A percentile compares a stretch with the other conserved stretches of the same genome.
phyloP scores from a whole-genome alignment of 2,888 invertebrate genomes.

The Mesopsocus fuscifrons region DNA sequence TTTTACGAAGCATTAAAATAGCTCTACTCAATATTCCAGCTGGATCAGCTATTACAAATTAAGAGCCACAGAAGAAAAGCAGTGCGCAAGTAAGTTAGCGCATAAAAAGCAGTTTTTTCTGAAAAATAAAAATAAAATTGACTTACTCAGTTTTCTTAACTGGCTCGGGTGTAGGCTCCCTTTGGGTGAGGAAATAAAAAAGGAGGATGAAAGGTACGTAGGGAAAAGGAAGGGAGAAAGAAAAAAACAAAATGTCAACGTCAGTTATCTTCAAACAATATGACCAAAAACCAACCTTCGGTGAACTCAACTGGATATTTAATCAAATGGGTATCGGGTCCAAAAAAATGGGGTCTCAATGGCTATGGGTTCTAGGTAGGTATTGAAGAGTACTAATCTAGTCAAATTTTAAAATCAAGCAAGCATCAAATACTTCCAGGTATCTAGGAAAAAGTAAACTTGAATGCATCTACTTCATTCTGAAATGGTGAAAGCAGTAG shows the following conservation, averaged over 20 bases:
- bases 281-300: neutral
- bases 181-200: slow-evolving; percentile 12
- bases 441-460: no score
- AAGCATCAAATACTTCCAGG: no score
- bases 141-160: slow-evolving; percentile 21
- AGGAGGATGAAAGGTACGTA: neutral
- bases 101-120: slow-evolving; percentile 5
- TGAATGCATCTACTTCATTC: no score
- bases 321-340: neutral
- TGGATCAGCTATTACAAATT: no score
- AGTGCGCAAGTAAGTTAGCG: slow-evolving; percentile 12
- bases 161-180: slow-evolving; percentile 19
- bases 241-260: slow-evolving; percentile 4
- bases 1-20: slow-evolving; percentile 1
- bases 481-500: no score
- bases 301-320: neutral
- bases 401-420: no score
- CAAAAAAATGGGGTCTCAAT: no score
- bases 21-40: no score
- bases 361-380: no score
- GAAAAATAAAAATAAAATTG: slow-evolving; percentile 11
- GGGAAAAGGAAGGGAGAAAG: slow-evolving; percentile 4
- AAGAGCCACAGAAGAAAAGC: no score
- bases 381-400: no score
- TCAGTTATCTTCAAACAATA: neutral